Conservation (phyloP, 1,140 invertebrate species). For the Argopecten irradians region DNA sequence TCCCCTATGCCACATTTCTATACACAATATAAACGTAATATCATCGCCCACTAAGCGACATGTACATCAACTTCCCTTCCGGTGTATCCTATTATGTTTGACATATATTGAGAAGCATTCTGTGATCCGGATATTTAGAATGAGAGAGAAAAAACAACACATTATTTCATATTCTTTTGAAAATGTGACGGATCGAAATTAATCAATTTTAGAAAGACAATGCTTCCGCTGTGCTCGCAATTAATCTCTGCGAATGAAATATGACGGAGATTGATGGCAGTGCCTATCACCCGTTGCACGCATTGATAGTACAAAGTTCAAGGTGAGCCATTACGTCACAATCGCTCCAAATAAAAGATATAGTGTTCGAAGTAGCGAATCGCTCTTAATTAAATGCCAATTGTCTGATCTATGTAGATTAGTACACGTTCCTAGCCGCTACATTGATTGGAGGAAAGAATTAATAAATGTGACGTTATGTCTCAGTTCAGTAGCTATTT, state of each 20-base stretch:
- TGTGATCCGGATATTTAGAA: background rate
- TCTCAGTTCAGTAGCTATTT: too few species aligned
- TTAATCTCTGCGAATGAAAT: background rate
- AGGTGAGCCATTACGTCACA: background rate
- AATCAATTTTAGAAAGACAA: constrained; percentile 4
- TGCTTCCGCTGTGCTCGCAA: background rate
- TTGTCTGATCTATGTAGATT: too few species aligned
- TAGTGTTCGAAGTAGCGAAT: background rate
- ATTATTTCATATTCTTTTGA: background rate
- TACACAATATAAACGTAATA: background rate
- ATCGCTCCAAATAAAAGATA: background rate
- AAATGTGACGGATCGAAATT: background rate
- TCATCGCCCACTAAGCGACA: background rate
- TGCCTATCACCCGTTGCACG: background rate
- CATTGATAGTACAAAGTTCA: background rate
- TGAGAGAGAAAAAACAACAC: background rate
- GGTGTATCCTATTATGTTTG: background rate
- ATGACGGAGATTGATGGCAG: background rate
- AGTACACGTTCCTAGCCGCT: too few species aligned
- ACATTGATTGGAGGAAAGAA: too few species aligned
- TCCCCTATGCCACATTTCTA: background rate
- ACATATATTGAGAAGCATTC: background rate
- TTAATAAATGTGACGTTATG: too few species aligned
- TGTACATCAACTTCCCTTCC: background rate
- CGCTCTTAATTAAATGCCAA: too few species aligned